These are phyloP conservation scores for Anolis carolinensis DNA, from an alignment of 2,113 vertebrate species.

Conservation along the genomic window DNA sequence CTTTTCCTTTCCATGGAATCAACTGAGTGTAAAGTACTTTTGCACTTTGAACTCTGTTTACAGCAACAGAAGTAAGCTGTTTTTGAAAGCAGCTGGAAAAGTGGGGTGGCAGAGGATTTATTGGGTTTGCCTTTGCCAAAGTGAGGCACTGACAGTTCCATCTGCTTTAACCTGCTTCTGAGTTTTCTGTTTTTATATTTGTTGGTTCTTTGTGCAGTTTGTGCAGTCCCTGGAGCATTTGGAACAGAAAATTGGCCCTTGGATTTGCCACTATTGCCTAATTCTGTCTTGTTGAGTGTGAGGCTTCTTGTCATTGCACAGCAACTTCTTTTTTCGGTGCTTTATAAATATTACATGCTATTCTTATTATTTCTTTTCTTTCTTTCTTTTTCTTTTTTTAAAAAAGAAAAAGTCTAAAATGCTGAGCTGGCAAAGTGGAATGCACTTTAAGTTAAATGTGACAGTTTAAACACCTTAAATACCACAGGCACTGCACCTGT, in stretches of 20 bases:
- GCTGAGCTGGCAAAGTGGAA: neutral
- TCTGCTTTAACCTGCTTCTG: too few species aligned
- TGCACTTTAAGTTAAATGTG: neutral
- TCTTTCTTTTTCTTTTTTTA: neutral
- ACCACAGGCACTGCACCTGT: neutral
- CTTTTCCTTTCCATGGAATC: too few species aligned
- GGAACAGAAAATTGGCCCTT: neutral
- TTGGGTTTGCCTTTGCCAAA: too few species aligned
- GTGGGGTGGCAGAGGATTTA: too few species aligned
- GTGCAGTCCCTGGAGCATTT: neutral
- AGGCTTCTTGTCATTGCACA: neutral
- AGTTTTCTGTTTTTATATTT: too few species aligned
- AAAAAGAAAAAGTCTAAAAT: neutral
- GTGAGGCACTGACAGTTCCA: too few species aligned
- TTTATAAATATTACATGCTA: neutral
- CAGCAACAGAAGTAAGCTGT: too few species aligned
- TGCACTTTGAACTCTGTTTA: too few species aligned
- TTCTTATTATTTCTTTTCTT: constrained; percentile 4
- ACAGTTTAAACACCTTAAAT: neutral
- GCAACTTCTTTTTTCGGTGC: neutral
- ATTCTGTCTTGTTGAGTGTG: neutral
- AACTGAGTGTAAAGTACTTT: too few species aligned
- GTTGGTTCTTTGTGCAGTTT: too few species aligned
- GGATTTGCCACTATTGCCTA: too few species aligned
- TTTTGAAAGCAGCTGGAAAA: too few species aligned